These are phyloP conservation scores for Takifugu ocellatus DNA, from an alignment of 2,797 vertebrate species.

Conservation along the genomic window DNA sequence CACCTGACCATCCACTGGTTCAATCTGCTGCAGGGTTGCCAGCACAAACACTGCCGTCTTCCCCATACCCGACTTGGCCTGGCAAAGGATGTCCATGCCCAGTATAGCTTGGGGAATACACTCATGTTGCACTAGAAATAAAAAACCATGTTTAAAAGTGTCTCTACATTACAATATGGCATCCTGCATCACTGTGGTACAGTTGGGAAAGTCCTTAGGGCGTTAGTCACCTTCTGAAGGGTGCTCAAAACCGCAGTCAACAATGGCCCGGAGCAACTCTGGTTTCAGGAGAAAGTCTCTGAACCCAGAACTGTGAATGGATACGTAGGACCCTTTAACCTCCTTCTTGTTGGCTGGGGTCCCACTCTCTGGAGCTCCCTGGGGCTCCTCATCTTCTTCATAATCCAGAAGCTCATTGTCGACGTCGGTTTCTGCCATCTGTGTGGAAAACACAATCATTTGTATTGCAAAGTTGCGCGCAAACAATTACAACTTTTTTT, in stretches of 20 bases:
- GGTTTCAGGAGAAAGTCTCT: conserved; percentile 89
- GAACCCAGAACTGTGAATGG: conserved; percentile 92
- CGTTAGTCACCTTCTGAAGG: conserved; percentile 83
- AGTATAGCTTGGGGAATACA: conserved; percentile 89
- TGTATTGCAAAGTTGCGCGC: conserved; percentile 17
- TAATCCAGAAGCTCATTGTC: conserved; percentile 89
- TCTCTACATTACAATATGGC: not conserved
- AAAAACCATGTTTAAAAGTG: not conserved
- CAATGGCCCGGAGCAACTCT: conserved; percentile 85
- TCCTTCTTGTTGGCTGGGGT: conserved; percentile 81
- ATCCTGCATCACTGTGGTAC: too few relatives aligned
- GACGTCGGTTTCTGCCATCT: conserved; percentile 87
- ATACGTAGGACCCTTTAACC: conserved; percentile 90
- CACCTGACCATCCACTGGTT: conserved; percentile 85
- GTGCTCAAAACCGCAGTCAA: conserved; percentile 90
- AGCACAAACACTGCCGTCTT: conserved; percentile 88
- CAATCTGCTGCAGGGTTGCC: conserved; percentile 86
- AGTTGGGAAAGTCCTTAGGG: not conserved
- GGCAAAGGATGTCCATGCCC: conserved; percentile 87
- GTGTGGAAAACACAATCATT: conserved; percentile 64
- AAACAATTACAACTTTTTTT: conserved; percentile 37
- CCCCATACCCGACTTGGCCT: conserved; percentile 90
- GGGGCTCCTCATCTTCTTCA: conserved; percentile 88
- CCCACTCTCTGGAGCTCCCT: conserved; percentile 76
- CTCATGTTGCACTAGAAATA: conserved; percentile 82